Evolutionary conservation across 2,113 vertebrate genomes (phyloP), one percentile per base, ranked within the genome.

Genomic region (Microtus pennsylvanicus): DNA sequence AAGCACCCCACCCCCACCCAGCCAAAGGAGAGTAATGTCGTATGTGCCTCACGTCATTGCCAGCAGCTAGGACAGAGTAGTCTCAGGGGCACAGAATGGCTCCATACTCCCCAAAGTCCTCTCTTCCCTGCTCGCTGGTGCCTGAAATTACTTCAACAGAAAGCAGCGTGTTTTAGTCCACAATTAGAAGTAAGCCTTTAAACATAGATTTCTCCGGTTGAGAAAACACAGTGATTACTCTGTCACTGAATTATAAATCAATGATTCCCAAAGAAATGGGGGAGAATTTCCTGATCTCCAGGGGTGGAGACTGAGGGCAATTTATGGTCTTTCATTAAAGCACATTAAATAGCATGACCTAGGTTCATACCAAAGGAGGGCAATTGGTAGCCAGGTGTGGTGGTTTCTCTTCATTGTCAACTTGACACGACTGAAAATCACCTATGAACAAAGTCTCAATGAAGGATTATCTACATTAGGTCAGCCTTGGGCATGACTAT

Each of bases 81-180:
- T 89, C 78, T 94, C 72, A 76, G 81, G 83, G 45, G 3, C 86
- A 81, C 45, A 28, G 45, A 74, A 89, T 55, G 91, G 38, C 21
- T 77, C 72, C 45, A 81, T 26, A 63, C 58, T 61, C 61, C 47
- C 8, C 35, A 0, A 94, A 93, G 87, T 81, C 42, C 92, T 94
- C 90, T 45, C 72, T 96, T 95, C 21, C 67, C 90, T 97, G 87
- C 47, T 96, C 94, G 93, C 74, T 86, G 89, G n/a, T 97, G 93
- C 97, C 81, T 96, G 95, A 96, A 98, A 97, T 97, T 96, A 96
- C 91, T 95, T 96, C 81, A 80, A 38, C 45, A 92, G 95, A 90
- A 97, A 94, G 88, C 88, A 95, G 69, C 33, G 26, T 89, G 89
- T 86, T 92, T 95, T 96, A 89, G 69, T 95, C 81, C 74, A 91